Evolutionary conservation across 37 sponge, comb jelly and placozoan species (phyloP).

Genomic region (Aphrocallistes beatrix): DNA sequence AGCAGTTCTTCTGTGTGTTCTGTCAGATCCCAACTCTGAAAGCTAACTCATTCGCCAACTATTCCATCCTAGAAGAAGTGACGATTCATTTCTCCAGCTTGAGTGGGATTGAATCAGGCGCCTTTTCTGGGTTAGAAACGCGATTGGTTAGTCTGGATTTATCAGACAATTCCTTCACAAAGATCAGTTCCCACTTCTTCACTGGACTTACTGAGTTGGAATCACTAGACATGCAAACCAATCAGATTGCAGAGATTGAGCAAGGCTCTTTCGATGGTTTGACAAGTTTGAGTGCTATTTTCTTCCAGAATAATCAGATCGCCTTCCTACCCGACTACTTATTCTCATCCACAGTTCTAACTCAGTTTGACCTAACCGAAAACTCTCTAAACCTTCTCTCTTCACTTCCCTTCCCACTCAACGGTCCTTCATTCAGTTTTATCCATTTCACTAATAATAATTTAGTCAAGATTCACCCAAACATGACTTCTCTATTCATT

Average conservation of each 20-base stretch:
- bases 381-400: neutral
- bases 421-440: neutral
- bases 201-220: neutral
- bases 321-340: neutral
- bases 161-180: neutral
- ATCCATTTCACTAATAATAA: neutral
- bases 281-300: neutral
- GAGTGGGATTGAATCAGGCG: neutral
- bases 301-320: neutral
- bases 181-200: neutral
- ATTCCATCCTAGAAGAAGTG: neutral
- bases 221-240: neutral
- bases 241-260: neutral
- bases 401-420: neutral
- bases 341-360: neutral
- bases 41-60: neutral
- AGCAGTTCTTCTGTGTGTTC: neutral
- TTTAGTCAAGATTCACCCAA: neutral
- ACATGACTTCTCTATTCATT: neutral
- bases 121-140: neutral
- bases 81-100: neutral
- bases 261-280: neutral
- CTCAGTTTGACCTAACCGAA: neutral
- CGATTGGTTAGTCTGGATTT: neutral
- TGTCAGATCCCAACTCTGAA: neutral